phyloP scores from a whole-genome alignment of 2,888 invertebrate genomes.

The Temnothorax rugatulus region DNA sequence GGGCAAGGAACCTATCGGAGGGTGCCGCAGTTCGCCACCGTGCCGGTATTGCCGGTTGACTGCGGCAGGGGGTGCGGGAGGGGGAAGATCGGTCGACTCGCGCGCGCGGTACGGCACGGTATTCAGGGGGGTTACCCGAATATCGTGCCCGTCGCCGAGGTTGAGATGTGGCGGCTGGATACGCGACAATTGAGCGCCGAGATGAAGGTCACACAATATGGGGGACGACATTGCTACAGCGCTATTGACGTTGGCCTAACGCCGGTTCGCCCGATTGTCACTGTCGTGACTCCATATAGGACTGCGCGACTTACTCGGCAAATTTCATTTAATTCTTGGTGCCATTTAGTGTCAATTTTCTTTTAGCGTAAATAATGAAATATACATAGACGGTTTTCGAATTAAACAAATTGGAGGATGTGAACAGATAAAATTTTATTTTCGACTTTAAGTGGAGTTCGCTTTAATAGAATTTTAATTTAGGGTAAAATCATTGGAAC shows the following conservation, averaged over 20 bases:
- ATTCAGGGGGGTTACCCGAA: slow-evolving; percentile 52
- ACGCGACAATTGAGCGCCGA: slow-evolving; percentile 59
- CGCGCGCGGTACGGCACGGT: slow-evolving; percentile 7
- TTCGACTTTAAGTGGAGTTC: neutral
- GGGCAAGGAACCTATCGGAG: slow-evolving; percentile 40
- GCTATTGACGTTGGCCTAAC: slow-evolving; percentile 54
- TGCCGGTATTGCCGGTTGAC: slow-evolving; percentile 37
- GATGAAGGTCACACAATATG: slow-evolving; percentile 71
- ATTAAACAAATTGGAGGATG: too few species aligned
- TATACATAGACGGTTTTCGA: neutral
- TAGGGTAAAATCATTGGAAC: neutral
- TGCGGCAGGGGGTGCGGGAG: neutral
- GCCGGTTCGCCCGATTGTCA: slow-evolving; percentile 60
- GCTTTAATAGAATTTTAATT: neutral
- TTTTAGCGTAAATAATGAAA: neutral
- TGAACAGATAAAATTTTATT: neutral
- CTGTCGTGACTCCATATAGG: neutral
- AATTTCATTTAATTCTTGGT: neutral
- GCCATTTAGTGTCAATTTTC: neutral
- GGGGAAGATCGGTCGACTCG: slow-evolving; percentile 11
- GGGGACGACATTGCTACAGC: slow-evolving; percentile 50
- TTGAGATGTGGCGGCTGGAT: slow-evolving; percentile 58
- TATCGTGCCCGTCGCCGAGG: slow-evolving; percentile 41
- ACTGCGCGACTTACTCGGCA: neutral
- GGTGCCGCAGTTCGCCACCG: neutral